Base-by-base conservation (phyloP, 2,113 vertebrate species). In the Casuarius casuarius region DNA sequence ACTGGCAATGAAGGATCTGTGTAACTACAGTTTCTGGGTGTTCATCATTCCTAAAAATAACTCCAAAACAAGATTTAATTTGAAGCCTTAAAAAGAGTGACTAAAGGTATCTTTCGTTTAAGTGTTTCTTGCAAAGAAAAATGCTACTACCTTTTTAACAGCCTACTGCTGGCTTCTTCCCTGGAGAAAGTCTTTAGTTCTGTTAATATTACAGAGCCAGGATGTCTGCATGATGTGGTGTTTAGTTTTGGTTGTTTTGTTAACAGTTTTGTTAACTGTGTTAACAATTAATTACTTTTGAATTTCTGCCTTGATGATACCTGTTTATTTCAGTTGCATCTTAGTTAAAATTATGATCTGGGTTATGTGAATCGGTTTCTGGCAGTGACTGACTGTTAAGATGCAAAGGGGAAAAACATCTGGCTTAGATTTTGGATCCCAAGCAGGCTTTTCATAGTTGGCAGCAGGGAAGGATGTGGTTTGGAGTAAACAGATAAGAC, bases 41-140 rank as follows among this genome's bases (percentile, higher is more conserved):
- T 87, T 95, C 38, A n/a, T 76, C 75, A 58, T 22, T 79, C 26
- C 49, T 83, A 76, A 91, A 95, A 79, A 61, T 91, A 94, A 71
- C 28, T 15, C 29, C 17, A 77, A 48, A 80, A 58, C 48, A 46
- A 75, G 75, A 74, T 25, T 74, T 92, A 72, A 40, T 0, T 1
- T 54, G 31, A 56, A 54, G 17, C 58, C 46, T 92, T 85, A 91
- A 86, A 73, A 28, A 72, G 14, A 14, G 8, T 79, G 5, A 61
- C 52, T 83, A 0, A 68, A 86, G 67, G 29, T 52, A 28, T 87
- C 23, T 21, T 81, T 70, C 62, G 58, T 80, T 23, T 13, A 62
- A 51, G 17, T 51, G 25, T 40, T 85, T 7, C 20, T 80, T 25
- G 38, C 51, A 59, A 88, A 70, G 79, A 38, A 72, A 65, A 87